Evolutionary conservation across 2,113 vertebrate species (phyloP), one percentile per base, ranked within the genome.

Genomic region (sheep (Ovis aries)): DNA sequence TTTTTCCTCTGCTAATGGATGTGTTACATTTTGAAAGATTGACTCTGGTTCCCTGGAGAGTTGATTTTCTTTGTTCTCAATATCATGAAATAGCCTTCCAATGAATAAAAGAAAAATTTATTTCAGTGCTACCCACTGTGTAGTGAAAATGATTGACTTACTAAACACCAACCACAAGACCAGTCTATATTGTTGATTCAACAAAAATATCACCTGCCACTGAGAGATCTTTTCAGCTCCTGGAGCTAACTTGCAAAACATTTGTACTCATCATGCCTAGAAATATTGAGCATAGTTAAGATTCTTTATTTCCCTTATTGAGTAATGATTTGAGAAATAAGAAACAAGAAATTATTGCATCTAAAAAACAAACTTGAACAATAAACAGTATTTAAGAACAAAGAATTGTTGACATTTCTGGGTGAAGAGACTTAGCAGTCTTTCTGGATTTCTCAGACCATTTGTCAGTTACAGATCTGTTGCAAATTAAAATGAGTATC

Each of bases 101-200:
- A 21, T 71, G 93, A 67, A 96, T 89, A 78, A 96, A 95, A 94
- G 50, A 80, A 90, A 74, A 84, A 12, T 80, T 55, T 52, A 81
- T 87, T 96, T 74, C 33, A 59, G 8, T 45, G n/a, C 60, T 83
- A 84, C 45, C 33, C 62, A 84, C 74, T 84, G 91, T 92, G 43
- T 43, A 52, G 23, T 74, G 55, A 57, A 84, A 90, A 87, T 88
- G 93, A 97, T 57, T 96, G 97, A 95, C 19, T 62, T 62, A n/a
- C 85, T 59, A 52, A 96, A 87, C 52, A 64, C n/a, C 3, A 52
- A 48, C 33, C 45, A 43, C 2, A 57, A 97, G 57, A 90, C 85
- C 74, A 88, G 96, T 67, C 85, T 84, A 84, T 95, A 81, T 88
- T 95, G 95, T 95, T 95, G 91, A 97, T 77, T 88, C 93, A 97